Evolutionary conservation across 2,113 vertebrate genomes (phyloP), one percentile per base, ranked within the genome.

Genomic region (Propithecus coquereli): DNA sequence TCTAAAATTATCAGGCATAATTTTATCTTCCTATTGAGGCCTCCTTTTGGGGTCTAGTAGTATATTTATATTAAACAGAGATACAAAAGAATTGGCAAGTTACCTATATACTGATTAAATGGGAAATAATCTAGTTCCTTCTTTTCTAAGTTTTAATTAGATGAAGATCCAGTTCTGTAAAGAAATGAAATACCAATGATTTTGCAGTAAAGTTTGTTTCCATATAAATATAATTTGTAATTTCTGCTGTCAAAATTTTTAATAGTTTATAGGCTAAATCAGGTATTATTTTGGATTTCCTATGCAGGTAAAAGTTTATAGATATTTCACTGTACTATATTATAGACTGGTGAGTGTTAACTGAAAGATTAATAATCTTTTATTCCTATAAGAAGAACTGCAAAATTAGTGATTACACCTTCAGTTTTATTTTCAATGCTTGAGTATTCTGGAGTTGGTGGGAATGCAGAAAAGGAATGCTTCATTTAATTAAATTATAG

Each of bases 91-190:
- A 87, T 20, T 84, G 8, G 70, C 17, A 83, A 95, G 30, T 47
- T 77, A 86, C 22, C 57, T 63, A 52, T 6, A 50, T 32, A 70
- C 20, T 45, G 20, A 86, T 71, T 95, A 90, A 91, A 81, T 32
- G 23, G 43, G 59, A 92, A 96, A 91, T n/a, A 70, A 77, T 63
- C 61, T 93, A 87, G 73, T 59, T 89, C 34, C 37, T 82, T 93
- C 47, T 93, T 89, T 90, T 45, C 95, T 93, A 93, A 68, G 87
- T 80, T 97, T 95, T 96, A 97, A 91, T 80, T 94, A 94, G 83
- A 94, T 54, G 76, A 77, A 95, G 73, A 68, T 66, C 89, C 70
- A 80, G 43, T 30, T 94, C 43, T 80, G 3, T 88, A 84, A 91
- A 68, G 89, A 92, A 96, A 81, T 76, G 50, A 97, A 94, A 92